Conservation (phyloP, 2,888 invertebrate genomes). For the Odontothrips loti region DNA sequence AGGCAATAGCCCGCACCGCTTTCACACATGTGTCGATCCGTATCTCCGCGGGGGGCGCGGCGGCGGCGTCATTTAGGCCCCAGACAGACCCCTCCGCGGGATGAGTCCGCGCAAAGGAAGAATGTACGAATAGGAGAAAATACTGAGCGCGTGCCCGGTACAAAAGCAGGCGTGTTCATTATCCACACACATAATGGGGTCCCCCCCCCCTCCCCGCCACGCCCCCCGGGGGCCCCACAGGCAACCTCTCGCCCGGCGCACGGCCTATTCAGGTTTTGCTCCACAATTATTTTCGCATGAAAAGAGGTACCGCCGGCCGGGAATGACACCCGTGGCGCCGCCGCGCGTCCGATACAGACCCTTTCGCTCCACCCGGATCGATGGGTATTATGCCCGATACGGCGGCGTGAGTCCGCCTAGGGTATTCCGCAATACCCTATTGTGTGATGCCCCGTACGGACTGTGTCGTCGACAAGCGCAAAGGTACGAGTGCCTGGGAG, state of each 20-base stretch:
- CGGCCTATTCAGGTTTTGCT: neutral
- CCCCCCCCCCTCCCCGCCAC: neutral
- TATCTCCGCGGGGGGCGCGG: neutral
- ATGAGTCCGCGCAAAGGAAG: neutral
- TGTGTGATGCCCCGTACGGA: no score
- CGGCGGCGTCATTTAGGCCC: no score
- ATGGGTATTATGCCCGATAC: no score
- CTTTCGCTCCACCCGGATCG: no score
- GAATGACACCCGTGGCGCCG: neutral
- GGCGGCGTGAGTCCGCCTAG: no score
- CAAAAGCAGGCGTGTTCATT: neutral
- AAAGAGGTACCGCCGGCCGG: neutral
- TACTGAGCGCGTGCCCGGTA: neutral
- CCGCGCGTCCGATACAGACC: no score
- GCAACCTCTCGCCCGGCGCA: neutral
- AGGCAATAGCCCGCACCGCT: neutral
- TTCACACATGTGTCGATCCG: neutral
- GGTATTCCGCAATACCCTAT: no score
- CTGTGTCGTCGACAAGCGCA: no score
- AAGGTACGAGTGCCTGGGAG: no score
- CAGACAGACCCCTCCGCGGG: neutral
- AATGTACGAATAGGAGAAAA: neutral
- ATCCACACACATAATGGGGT: conserved; percentile 2
- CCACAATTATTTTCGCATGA: conserved; percentile 6
- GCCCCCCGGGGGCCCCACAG: neutral